Base-by-base conservation (phyloP, 2,113 vertebrate genomes). In the Phylloscopus trochilus region DNA sequence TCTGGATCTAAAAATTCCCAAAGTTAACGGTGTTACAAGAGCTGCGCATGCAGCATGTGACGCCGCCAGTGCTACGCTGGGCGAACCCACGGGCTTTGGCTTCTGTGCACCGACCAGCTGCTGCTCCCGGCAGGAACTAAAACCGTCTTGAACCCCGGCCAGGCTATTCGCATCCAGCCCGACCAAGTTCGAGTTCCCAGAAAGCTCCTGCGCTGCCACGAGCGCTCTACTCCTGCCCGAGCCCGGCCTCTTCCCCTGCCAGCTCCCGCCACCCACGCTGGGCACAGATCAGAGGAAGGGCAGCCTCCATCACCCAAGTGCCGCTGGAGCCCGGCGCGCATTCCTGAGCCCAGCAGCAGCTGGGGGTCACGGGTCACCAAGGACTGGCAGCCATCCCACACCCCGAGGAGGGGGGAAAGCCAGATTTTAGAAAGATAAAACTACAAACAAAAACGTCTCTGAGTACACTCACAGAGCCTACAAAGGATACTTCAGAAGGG, bases 301-400 rank as follows among this genome's bases (percentile, higher is more conserved):
- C 80, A 6, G 87, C 26, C 51, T 7, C 46, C 8, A 4, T 3
- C 81, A 2, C 6, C 60, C 87, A 0, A 0, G 12, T 1, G 18
- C 86, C 13, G 9, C 81, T 60, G 94, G 75, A 93, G 84, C 35
- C 0, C 26, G 28, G n/a, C 13, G 0, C 7, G 1, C 94, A 59
- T 95, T 97, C 96, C 89, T 2, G 30, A 67, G 69, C 20, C 53
- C 88, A 4, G 89, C 90, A 4, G 78, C 92, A 63, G 82, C 91
- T 27, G 69, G 7, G 69, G 95, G 82, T 68, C 90, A 93, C 33
- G 21, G 92, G 79, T 18, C 52, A 89, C 62, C n/a, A 2, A 26
- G 47, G 0, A 0, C 3, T 90, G 92, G 95, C 92, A 56, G 73
- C 16, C 76, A 1, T 37, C 83, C 90, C 46, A 3, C 68, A 9